These are phyloP conservation scores for Acleris cristana DNA, from an alignment of 2,888 invertebrate species.

Conservation along the genomic window DNA sequence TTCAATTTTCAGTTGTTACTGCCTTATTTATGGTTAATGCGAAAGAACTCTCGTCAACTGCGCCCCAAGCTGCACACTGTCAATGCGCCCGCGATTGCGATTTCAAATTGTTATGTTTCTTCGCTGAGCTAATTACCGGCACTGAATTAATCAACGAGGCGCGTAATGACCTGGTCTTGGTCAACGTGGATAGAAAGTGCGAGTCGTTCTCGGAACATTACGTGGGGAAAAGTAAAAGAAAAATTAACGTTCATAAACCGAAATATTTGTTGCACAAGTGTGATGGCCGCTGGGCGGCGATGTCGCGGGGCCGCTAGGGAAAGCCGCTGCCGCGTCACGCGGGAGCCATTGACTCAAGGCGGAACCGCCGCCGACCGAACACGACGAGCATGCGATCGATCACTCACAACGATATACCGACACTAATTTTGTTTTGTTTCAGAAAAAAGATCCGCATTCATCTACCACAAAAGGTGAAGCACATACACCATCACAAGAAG, in stretches of 20 bases:
- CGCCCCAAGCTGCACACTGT: slow-evolving; percentile 55
- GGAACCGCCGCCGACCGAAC: slow-evolving; percentile 55
- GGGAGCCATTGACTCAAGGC: slow-evolving; percentile 71
- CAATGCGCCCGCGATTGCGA: slow-evolving; percentile 64
- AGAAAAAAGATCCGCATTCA: slow-evolving; percentile 84
- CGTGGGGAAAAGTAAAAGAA: slow-evolving; percentile 42
- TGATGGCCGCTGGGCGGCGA: slow-evolving; percentile 52
- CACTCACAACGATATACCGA: slow-evolving; percentile 54
- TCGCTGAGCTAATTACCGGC: slow-evolving; percentile 60
- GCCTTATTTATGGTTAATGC: slow-evolving; percentile 38
- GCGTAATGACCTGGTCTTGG: slow-evolving; percentile 50
- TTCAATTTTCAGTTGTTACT: not conserved
- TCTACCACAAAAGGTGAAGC: slow-evolving; percentile 83
- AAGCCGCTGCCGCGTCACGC: slow-evolving; percentile 72
- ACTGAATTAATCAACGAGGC: slow-evolving; percentile 54
- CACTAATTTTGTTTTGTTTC: slow-evolving; percentile 71
- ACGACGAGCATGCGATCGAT: slow-evolving; percentile 57
- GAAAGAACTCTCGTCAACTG: slow-evolving; percentile 51
- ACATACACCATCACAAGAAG: slow-evolving; percentile 82
- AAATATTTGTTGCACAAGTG: slow-evolving; percentile 55
- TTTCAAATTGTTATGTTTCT: slow-evolving; percentile 60
- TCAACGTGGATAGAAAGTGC: slow-evolving; percentile 61
- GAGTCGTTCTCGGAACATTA: slow-evolving; percentile 49
- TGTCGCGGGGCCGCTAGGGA: slow-evolving; percentile 62
- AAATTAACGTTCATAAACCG: slow-evolving; percentile 47